phyloP scores from a whole-genome alignment of 1,140 invertebrate genomes.

The Pteromalus puparum region DNA sequence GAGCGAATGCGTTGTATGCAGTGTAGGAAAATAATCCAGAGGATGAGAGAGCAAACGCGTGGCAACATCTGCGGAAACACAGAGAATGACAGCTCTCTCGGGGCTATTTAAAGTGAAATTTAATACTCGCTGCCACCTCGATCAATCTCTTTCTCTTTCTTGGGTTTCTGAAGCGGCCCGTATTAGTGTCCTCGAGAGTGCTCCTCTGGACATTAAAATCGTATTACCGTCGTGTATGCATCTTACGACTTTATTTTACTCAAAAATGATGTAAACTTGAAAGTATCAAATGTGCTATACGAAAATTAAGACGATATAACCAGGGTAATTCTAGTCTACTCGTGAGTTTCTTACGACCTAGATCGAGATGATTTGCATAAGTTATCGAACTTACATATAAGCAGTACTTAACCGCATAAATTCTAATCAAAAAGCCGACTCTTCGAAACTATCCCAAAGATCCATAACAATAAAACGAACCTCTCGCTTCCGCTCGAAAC shows the following conservation, averaged over 20 bases:
- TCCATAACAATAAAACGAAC: not conserved
- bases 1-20: not conserved
- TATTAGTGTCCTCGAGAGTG: not conserved
- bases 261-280: no score
- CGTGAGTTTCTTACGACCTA: not conserved
- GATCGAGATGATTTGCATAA: not conserved
- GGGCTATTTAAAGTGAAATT: slow-evolving; percentile 48
- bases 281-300: no score
- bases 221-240: not conserved
- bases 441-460: not conserved
- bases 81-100: slow-evolving; percentile 39
- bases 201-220: not conserved
- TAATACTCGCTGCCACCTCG: slow-evolving; percentile 30
- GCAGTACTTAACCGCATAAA: not conserved
- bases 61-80: slow-evolving; percentile 49
- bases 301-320: no score
- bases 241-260: not conserved
- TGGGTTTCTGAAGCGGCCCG: not conserved
- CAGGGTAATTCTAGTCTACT: not conserved
- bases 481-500: not conserved
- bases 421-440: not conserved
- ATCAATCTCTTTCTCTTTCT: not conserved
- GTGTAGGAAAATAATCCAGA: not conserved
- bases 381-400: not conserved
- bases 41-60: not conserved